These are phyloP conservation scores for Lacerta agilis DNA, from an alignment of 2,797 vertebrate species.

Conservation along the genomic window DNA sequence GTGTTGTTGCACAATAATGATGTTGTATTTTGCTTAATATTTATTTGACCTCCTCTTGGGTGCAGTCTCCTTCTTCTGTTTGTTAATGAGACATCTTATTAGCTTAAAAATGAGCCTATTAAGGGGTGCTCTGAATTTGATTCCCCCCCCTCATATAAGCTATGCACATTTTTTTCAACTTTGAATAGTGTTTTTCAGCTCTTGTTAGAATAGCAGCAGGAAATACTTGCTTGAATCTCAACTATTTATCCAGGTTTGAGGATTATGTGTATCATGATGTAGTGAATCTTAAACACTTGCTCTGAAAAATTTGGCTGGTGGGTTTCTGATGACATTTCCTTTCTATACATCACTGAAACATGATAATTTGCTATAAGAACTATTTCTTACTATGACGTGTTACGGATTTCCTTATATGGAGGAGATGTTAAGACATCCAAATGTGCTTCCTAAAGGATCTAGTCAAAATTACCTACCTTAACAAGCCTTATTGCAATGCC, in stretches of 20 bases:
- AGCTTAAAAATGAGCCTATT: conserved; percentile 14
- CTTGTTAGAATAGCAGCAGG: background rate
- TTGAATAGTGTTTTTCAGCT: background rate
- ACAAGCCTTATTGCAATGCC: background rate
- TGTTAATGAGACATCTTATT: conserved; percentile 33
- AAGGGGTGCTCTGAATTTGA: conserved; percentile 16
- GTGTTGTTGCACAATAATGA: conserved; percentile 32
- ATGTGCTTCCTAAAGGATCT: background rate
- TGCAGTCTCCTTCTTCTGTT: conserved; percentile 10
- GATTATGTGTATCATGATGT: background rate
- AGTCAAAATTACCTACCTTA: background rate
- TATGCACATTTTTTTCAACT: conserved; percentile 6
- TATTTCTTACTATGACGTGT: background rate
- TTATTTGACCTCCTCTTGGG: conserved; percentile 16
- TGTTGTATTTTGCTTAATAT: conserved; percentile 15
- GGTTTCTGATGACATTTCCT: background rate
- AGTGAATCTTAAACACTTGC: background rate
- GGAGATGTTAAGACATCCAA: conserved; percentile 19
- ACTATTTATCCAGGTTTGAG: background rate
- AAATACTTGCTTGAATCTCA: background rate
- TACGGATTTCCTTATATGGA: background rate
- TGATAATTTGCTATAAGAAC: background rate
- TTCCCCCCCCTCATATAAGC: background rate
- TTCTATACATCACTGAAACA: background rate
- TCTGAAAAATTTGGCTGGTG: background rate